Evolutionary conservation across 2,113 vertebrate species (phyloP), one percentile per base, ranked within the genome.

Genomic region (Zingel zingel): DNA sequence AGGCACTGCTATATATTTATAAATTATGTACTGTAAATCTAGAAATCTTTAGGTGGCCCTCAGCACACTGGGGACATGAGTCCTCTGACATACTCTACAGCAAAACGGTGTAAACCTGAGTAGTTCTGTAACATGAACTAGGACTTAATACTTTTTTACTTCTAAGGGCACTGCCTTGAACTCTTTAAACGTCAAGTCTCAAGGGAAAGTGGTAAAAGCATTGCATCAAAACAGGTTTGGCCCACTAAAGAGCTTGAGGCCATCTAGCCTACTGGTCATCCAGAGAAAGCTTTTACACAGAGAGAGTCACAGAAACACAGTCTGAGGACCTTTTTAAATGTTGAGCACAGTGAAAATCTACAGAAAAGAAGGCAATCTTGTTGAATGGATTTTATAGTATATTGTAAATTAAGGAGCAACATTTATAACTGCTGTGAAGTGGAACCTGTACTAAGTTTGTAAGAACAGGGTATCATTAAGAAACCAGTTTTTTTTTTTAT

Each of bases 171-270:
- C 66, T 53, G 69, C 67, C 9, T 69, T 89, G 80, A 91, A 85
- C 84, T 86, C 73, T 76, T 82, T 76, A 85, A 90, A 93, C 87
- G 82, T 84, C 82, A 80, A 73, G 76, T 56, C 85, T 90, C 71
- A 33, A 48, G 79, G 69, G 85, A 86, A 57, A 81, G 79, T 69
- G 80, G 74, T 90, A 90, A 93, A 90, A 91, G 90, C 89, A 77
- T 88, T 87, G 82, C 85, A 81, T 86, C 80, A 80, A 84, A 84
- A 80, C 81, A 87, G 72, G 67, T 87, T 83, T 76, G 59, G 73
- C 65, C 79, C 71, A 65, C 18, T 72, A 54, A 72, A 86, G 50
- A 72, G 70, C 80, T 85, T 5, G 25, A 88, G 85, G 82, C 83
- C 72, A 88, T 83, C 39, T 48, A 33, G 61, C 48, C 68, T 62